Percentiles rank a stretch among this genome's conserved stretches.
phyloP scores from a whole-genome alignment of 2,113 vertebrate species.

The Hoplias malabaricus region DNA sequence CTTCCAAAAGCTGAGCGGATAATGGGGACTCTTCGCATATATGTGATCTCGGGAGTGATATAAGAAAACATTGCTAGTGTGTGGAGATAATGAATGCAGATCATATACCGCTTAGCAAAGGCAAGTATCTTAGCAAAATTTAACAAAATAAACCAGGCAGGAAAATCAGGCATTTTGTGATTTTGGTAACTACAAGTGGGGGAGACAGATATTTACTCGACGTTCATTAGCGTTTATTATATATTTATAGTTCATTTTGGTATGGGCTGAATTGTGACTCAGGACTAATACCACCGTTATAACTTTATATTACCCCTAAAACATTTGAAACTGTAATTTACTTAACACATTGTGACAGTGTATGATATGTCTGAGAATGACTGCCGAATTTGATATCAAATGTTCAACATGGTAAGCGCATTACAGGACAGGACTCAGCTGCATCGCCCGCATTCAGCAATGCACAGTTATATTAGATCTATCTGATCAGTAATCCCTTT shows the following conservation, averaged over 20 bases:
- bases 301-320: no score
- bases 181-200: no score
- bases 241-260: no score
- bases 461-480: background rate
- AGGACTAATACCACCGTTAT: background rate
- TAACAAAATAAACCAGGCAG: background rate
- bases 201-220: no score
- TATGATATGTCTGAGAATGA: background rate
- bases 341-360: background rate
- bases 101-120: slow-evolving; percentile 39
- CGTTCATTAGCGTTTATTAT: no score
- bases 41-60: slow-evolving; percentile 6
- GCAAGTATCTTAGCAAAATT: slow-evolving; percentile 40
- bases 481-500: background rate
- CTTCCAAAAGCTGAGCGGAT: slow-evolving; percentile 22
- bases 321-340: background rate
- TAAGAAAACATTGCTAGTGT: background rate
- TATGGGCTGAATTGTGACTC: no score
- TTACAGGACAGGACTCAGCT: background rate
- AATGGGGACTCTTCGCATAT: background rate
- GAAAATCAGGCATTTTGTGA: background rate
- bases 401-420: background rate
- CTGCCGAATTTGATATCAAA: background rate
- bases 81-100: slow-evolving; percentile 11
- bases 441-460: background rate